Evolutionary conservation across 2,888 invertebrate species (phyloP).

Genomic region (Drosophila glabriapex): DNA sequence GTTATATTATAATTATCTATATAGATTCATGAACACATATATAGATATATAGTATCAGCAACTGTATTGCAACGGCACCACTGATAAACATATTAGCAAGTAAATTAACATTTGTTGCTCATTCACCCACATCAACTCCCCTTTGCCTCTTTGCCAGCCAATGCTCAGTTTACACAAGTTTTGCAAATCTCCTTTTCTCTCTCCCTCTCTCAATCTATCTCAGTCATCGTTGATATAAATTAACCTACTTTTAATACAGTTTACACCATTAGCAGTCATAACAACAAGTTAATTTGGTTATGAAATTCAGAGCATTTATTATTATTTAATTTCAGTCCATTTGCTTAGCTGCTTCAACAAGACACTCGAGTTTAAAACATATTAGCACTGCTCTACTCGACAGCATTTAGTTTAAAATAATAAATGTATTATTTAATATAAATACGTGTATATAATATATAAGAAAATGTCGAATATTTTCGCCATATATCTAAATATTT

Average conservation of each 20-base stretch:
- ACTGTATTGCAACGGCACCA: neutral
- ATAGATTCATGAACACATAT: neutral
- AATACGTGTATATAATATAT: neutral
- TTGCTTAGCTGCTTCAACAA: conserved; percentile 50
- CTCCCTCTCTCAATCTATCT: conserved; percentile 17
- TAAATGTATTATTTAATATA: neutral
- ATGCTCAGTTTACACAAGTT: neutral
- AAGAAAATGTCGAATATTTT: neutral
- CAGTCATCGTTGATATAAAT: conserved; percentile 41
- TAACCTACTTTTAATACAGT: conserved; percentile 65
- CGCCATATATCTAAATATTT: neutral
- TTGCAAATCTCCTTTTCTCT: neutral
- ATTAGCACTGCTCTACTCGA: neutral
- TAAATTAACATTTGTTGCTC: neutral
- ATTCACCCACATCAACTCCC: neutral
- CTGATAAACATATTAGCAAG: neutral
- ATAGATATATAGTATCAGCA: neutral
- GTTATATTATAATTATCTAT: neutral
- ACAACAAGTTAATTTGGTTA: conserved; percentile 48
- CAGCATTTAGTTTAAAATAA: neutral
- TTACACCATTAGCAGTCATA: conserved; percentile 39
- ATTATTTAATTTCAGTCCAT: conserved; percentile 59
- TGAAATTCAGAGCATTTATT: conserved; percentile 63
- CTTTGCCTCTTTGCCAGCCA: neutral
- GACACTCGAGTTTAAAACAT: conserved; percentile 17